These are phyloP conservation scores for Cephus spinipes DNA, from an alignment of 2,888 invertebrate species.

Conservation along the genomic window DNA sequence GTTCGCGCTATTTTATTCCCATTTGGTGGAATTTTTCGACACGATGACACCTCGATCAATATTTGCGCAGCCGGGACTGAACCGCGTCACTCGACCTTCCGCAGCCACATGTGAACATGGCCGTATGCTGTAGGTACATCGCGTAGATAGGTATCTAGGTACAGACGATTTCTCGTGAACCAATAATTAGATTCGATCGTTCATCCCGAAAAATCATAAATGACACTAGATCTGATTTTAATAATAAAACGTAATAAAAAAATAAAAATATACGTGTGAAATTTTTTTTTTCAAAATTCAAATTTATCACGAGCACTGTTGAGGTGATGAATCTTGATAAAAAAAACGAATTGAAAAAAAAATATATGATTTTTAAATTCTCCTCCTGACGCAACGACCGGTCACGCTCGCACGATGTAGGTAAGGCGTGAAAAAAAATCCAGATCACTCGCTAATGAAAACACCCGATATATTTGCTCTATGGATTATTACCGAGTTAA, in stretches of 20 bases:
- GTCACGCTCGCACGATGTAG: neutral
- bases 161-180: neutral
- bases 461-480: constrained; percentile 43
- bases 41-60: constrained; percentile 65
- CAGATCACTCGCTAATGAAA: constrained; percentile 48
- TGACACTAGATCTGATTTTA: neutral
- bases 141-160: neutral
- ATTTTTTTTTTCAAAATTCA: no score
- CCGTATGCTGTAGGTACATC: neutral
- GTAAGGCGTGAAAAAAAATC: constrained; percentile 34
- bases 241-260: neutral
- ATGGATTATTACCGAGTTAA: constrained; percentile 43
- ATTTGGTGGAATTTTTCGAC: constrained; percentile 65
- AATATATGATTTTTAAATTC: neutral
- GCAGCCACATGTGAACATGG: constrained; percentile 43
- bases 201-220: neutral
- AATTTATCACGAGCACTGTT: no score
- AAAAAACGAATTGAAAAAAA: neutral
- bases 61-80: constrained; percentile 66
- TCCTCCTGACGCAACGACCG: neutral
- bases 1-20: constrained; percentile 47
- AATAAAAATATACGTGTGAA: neutral
- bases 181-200: neutral
- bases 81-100: constrained; percentile 66
- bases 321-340: neutral